phyloP scores from a whole-genome alignment of 1,140 invertebrate species.

The Platorchestia sp. region DNA sequence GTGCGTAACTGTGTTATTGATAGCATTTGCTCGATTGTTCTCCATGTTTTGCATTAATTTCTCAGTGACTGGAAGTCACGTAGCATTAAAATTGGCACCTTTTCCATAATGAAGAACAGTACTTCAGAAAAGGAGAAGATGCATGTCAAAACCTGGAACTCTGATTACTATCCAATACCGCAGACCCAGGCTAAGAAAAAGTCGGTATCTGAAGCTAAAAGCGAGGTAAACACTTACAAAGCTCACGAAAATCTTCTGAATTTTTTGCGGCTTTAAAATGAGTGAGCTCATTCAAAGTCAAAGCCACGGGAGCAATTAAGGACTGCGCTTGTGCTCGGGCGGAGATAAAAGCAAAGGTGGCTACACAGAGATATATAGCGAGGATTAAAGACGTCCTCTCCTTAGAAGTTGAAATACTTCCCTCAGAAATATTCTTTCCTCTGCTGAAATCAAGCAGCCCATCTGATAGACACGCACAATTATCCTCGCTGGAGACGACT shows the following conservation, averaged over 20 bases:
- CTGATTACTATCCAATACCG: background rate
- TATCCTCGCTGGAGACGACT: background rate
- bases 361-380: background rate
- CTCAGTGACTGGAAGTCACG: background rate
- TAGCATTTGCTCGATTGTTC: too few species aligned
- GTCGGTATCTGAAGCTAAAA: background rate
- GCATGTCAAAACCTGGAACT: background rate
- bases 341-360: background rate
- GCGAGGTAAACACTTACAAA: background rate
- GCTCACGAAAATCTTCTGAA: background rate
- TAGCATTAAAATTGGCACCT: background rate
- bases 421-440: background rate
- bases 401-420: background rate
- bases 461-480: background rate
- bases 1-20: too few species aligned
- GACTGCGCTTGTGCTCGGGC: background rate
- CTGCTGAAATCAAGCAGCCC: background rate
- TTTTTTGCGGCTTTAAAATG: background rate
- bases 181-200: background rate
- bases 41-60: background rate
- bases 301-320: background rate
- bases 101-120: background rate
- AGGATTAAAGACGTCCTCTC: background rate
- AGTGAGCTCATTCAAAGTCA: constrained; percentile 7
- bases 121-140: background rate